Evolutionary conservation across 2,113 vertebrate genomes (phyloP).

Genomic region (Pitta sordida): DNA sequence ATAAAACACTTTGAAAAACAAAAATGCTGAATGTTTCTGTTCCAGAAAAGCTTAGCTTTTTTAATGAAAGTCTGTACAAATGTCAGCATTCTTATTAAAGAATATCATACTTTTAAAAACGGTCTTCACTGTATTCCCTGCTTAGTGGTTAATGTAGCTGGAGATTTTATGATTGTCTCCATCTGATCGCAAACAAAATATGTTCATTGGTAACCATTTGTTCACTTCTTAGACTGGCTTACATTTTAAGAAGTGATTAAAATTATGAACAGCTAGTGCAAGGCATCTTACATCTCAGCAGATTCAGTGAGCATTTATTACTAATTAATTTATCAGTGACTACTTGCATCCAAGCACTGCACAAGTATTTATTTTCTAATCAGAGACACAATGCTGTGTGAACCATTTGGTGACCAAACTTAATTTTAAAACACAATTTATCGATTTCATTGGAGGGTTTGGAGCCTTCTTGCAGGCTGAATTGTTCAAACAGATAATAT

Average conservation of each 20-base stretch:
- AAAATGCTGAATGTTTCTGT: neutral
- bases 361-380: neutral
- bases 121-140: neutral
- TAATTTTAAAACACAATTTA: neutral
- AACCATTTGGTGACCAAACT: neutral
- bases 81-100: neutral
- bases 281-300: neutral
- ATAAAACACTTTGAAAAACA: neutral
- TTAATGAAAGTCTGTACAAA: neutral
- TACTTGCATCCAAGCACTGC: neutral
- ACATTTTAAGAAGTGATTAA: conserved; percentile 22
- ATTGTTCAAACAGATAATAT: neutral
- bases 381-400: neutral
- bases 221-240: neutral
- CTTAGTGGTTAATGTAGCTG: neutral
- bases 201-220: neutral
- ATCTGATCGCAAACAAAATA: neutral
- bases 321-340: neutral
- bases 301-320: neutral
- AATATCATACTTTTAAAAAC: neutral
- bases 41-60: neutral
- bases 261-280: neutral
- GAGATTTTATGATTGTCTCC: neutral
- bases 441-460: neutral
- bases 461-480: neutral